phyloP scores from a whole-genome alignment of 92 coral and sea anemone genomes.

The Micromussa lordhowensis region DNA sequence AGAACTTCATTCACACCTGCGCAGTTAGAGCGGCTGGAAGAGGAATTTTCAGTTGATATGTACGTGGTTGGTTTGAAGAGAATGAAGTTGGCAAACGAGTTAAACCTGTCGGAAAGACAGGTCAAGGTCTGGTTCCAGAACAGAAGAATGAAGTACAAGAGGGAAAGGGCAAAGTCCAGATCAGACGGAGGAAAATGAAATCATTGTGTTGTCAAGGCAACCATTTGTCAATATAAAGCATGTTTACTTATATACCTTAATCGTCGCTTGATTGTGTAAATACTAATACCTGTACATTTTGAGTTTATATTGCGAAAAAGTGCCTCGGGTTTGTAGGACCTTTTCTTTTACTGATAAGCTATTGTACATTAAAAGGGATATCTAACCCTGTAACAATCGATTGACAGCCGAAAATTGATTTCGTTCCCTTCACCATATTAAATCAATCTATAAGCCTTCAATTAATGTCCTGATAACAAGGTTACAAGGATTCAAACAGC shows the following conservation, averaged over 20 bases:
- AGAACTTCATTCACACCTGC: slow-evolving; percentile 97
- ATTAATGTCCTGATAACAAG: background rate
- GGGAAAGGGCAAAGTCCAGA: slow-evolving; percentile 81
- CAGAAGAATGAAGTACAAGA: slow-evolving; percentile 94
- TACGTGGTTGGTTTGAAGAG: slow-evolving; percentile 95
- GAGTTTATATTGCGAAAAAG: background rate
- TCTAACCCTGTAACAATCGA: background rate
- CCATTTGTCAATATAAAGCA: background rate
- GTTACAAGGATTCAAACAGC: background rate
- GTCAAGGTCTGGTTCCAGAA: slow-evolving; percentile 99
- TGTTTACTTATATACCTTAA: background rate
- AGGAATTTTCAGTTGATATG: slow-evolving; percentile 91
- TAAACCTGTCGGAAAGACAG: slow-evolving; percentile 88
- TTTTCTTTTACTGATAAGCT: no score
- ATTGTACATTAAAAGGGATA: background rate
- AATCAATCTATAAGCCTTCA: background rate
- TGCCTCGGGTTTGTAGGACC: background rate
- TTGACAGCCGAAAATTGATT: background rate
- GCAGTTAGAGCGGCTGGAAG: slow-evolving; percentile 94
- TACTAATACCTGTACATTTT: background rate
- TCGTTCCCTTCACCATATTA: background rate
- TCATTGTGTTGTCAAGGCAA: background rate
- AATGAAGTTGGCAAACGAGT: slow-evolving; percentile 91
- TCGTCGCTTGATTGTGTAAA: background rate
- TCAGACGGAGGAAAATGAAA: slow-evolving; percentile 38